Base-by-base conservation (phyloP, 2,888 invertebrate genomes). In the Clistopyga incitator region DNA sequence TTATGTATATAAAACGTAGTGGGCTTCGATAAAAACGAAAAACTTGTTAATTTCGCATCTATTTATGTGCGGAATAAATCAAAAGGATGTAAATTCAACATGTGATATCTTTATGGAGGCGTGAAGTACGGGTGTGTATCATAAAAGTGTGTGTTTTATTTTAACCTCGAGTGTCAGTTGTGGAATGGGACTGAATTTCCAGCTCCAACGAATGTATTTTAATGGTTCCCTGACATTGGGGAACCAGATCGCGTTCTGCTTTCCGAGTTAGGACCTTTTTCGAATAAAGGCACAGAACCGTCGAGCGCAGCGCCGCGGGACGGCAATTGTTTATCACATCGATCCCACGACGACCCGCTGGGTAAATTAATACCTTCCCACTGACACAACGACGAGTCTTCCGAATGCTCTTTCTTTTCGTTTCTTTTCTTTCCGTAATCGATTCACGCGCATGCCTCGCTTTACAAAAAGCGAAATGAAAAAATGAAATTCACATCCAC, bases 281-380 rank as follows among this genome's bases (percentile, higher is more conserved):
- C 65, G 74, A 78, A 81, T 74, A 75, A 81, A 78, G 56, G 78
- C 59, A 72, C 20, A 45, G 74, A 84, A 64, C 80, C 74, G 56
- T 81, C 81, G 84, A 70, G 20, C 20, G 42, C 74, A 45, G 56
- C 84, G 61, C 85, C 72, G 72, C 84, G 82, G 84, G 84, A 67
- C 72, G 23, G 84, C 84, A 81, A 86, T 84, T 86, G 84, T 86
- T 86, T 86, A 85, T 86, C 80, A 76, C 81, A 74, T 80, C 78
- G 72, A 65, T n/a, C 76, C 77, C 67, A 67, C 56, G 82, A 78
- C 76, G 52, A 76, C 84, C 85, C 75, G 84, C 86, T 86, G 86
- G 42, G 85, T 85, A 84, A 85, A 86, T 86, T 85, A 86, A 84
- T 86, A 81, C 78, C 78, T 76, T 50, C 75, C 52, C 76, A 75